Base-by-base conservation (phyloP, 2,797 vertebrate species). In the Gorsachius magnificus region DNA sequence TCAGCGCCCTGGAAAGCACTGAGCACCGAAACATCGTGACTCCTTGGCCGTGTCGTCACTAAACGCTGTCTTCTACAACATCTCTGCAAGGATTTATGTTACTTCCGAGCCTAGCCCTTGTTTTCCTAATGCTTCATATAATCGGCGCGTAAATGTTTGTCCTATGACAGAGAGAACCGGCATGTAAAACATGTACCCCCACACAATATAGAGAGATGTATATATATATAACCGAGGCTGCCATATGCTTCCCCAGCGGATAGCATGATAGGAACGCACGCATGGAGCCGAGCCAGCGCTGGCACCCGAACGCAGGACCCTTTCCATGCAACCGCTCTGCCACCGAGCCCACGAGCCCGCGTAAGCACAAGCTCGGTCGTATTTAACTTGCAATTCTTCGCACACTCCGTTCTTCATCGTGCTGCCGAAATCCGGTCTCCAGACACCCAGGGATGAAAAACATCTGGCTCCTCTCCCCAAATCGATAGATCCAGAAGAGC, bases 241-340 rank as follows among this genome's bases (percentile, higher is more conserved):
- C 95, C 94, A 97, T 94, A 87, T 89, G 95, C 91, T 94, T 92
- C 81, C 75, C 90, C 75, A 24, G 94, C 50, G 91, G 93, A n/a
- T 85, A 28, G 5, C 95, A 64, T 6, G 76, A 58, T 11, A 29
- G 81, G 63, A 72, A 87, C 0, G 24, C 3, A 3, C 3, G 21
- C 2, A 51, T 51, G 84, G 96, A 93, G 91, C 66, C 0, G 7
- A 13, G 94, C 91, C 96, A 95, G 74, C 3, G 10, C 92, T 69
- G 90, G 50, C 90, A 87, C 41, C 26, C 6, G 31, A 19, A 20
- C 66, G 1, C 71, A 18, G 81, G 89, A 80, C 90, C 96, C 93
- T 65, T 31, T 89, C 29, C 83, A 79, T 66, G 25, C 33, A 83
- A 82, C 46, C 7, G 28, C 74, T 75, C 58, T 35, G 92, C 89